Percentiles rank a stretch among this genome's conserved stretches.
phyloP scores from a whole-genome alignment of 2,113 vertebrate species.

The Daphoenositta chrysoptera region DNA sequence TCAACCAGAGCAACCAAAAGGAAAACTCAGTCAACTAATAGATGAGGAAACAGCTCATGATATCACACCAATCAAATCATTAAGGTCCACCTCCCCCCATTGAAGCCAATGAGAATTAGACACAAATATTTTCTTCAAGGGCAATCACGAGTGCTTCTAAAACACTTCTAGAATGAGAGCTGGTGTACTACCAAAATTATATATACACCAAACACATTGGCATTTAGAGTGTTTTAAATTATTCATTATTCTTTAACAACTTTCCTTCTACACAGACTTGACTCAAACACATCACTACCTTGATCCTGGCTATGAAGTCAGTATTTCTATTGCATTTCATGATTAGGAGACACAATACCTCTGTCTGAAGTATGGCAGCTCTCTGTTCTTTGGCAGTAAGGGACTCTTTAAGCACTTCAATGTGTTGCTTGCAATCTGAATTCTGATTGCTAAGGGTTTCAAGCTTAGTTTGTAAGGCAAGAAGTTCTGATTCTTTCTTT shows the following conservation, averaged over 20 bases:
- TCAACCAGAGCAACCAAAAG: background rate
- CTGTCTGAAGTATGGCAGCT: constrained; percentile 98
- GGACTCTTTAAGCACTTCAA: constrained; percentile 99
- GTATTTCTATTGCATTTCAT: background rate
- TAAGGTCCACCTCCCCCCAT: background rate
- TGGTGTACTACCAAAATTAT: background rate
- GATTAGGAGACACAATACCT: constrained; percentile 76
- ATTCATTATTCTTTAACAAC: background rate
- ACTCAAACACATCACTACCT: background rate
- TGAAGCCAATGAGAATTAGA: background rate
- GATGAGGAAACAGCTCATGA: background rate
- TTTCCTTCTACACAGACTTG: background rate
- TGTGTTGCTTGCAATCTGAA: constrained; percentile 99
- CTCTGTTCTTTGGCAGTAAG: constrained; percentile 99
- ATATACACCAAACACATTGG: background rate
- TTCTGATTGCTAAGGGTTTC: constrained; percentile 99
- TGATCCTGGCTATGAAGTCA: background rate
- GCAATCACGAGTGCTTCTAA: background rate
- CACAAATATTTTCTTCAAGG: background rate
- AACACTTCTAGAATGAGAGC: background rate
- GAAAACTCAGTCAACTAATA: background rate
- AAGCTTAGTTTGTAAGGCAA: constrained; percentile 98
- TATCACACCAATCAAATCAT: background rate
- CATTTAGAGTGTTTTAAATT: background rate
- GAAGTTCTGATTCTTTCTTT: constrained; percentile 97